These are phyloP conservation scores for Phrynocephalus vlangalii DNA, from an alignment of 2,797 vertebrate genomes.

Conservation along the genomic window DNA sequence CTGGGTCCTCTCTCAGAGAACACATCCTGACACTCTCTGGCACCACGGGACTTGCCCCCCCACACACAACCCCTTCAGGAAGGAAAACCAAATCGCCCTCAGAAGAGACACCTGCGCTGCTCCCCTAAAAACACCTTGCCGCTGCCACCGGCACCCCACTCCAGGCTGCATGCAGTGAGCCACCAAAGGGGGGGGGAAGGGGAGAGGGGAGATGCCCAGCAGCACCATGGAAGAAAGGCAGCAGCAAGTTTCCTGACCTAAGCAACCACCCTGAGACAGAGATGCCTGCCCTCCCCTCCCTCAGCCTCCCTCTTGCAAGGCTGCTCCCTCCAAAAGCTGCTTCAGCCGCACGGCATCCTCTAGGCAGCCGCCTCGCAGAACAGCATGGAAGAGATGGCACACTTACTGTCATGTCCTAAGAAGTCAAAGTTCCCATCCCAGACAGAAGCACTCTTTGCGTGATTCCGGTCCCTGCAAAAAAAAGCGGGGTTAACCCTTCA, in stretches of 20 bases:
- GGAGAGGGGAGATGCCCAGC: background rate
- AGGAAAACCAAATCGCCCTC: slow-evolving; percentile 83
- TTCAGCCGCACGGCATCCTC: slow-evolving; percentile 79
- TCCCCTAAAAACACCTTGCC: too few relatives aligned
- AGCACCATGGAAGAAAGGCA: slow-evolving; percentile 69
- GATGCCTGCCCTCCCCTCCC: slow-evolving; percentile 52
- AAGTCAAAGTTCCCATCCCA: slow-evolving; percentile 90
- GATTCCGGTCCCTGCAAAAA: slow-evolving; percentile 84
- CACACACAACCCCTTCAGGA: slow-evolving; percentile 83
- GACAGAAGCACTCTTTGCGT: slow-evolving; percentile 83
- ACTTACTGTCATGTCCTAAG: slow-evolving; percentile 99
- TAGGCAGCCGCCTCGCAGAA: slow-evolving; percentile 79
- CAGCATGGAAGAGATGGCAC: slow-evolving; percentile 94
- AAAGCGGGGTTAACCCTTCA: slow-evolving; percentile 80
- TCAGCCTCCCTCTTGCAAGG: slow-evolving; percentile 68
- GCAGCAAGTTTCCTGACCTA: slow-evolving; percentile 75
- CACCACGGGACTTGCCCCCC: slow-evolving; percentile 81
- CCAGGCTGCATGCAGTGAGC: slow-evolving; percentile 65
- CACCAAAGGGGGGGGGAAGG: slow-evolving; percentile 52
- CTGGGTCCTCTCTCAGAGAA: slow-evolving; percentile 79
- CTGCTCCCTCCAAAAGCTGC: slow-evolving; percentile 78
- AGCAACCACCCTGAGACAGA: slow-evolving; percentile 75
- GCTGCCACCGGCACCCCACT: too few relatives aligned
- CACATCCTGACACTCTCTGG: slow-evolving; percentile 81
- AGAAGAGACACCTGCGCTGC: slow-evolving; percentile 75